These are phyloP conservation scores for Phymanthus crucifer DNA, from an alignment of 92 coral and sea anemone genomes.

Conservation along the genomic window DNA sequence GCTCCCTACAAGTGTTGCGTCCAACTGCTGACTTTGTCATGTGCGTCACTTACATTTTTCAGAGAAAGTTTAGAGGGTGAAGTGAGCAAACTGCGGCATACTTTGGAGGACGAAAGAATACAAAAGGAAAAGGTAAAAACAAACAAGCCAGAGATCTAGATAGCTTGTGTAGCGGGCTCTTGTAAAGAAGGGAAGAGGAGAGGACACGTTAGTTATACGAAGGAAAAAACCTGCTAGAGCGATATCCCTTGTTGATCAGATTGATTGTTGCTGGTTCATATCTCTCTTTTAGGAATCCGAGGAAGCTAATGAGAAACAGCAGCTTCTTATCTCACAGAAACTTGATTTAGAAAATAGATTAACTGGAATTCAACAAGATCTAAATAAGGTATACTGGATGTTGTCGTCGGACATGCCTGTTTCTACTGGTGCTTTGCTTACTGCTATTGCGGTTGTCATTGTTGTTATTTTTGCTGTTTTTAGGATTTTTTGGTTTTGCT, in stretches of 20 bases:
- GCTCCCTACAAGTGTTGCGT: not conserved
- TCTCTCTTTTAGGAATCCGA: constrained; percentile 49
- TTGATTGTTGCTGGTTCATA: not conserved
- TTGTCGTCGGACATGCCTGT: not conserved
- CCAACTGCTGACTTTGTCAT: too few species aligned
- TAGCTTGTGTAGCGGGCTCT: too few species aligned
- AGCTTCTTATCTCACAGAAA: constrained; percentile 82
- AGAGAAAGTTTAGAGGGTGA: not conserved
- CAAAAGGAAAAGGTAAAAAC: not conserved
- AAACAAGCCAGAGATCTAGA: not conserved
- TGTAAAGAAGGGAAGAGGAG: too few species aligned
- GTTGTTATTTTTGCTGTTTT: too few species aligned
- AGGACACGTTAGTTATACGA: too few species aligned
- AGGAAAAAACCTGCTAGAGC: too few species aligned
- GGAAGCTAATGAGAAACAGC: constrained; percentile 82
- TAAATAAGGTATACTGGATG: constrained; percentile 57
- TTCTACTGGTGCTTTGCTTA: not conserved
- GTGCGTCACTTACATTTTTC: too few species aligned
- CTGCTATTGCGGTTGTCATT: not conserved
- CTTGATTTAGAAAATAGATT: constrained; percentile 85
- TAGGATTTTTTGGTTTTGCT: too few species aligned
- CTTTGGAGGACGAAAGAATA: not conserved
- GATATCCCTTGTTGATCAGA: not conserved
- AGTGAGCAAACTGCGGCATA: not conserved
- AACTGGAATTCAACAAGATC: constrained; percentile 58